Base-by-base conservation (phyloP, 2,113 vertebrate species). In the Pavo muticus region DNA sequence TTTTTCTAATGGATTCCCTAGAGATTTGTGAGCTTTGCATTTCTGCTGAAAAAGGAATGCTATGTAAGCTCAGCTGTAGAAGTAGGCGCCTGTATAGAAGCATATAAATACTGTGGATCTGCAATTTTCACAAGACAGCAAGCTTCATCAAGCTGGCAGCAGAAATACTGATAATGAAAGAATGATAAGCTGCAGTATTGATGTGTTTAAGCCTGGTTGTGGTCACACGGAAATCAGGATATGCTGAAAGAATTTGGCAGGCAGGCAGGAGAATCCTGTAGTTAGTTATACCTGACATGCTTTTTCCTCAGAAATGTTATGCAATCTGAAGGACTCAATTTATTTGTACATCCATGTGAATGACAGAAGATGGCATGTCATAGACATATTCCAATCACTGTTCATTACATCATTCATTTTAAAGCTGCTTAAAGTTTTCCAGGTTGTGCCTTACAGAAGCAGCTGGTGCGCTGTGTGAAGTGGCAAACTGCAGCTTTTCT, bases 211-310 rank as follows among this genome's bases (percentile, higher is more conserved):
- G 84, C 47, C 88, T 73, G n/a, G 54, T 10, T 88, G 70, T 47
- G 86, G 95, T 96, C 95, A 96, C 92, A 95, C 96, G 97, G 97
- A 97, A 97, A 96, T 92, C 93, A 95, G 95, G 97, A 96, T 91
- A 94, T 52, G 84, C 65, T 88, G 74, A 88, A 97, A 93, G 96
- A 97, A 95, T 96, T 84, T 95, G 95, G 92, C 95, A 94, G 76
- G 35, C 35, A 35, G 35, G 89, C 89, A 80, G 2, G 86, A 86
- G 87, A 91, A 94, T 90, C 87, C 89, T 91, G 91, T 65, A 91
- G 93, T 94, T 95, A 94, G 80, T 97, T 97, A 97, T 93, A 97
- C 91, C 93, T 95, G 95, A 88, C 91, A 23, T 80, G 90, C 76
- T 91, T 93, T 87, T 82, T 93, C 93, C 89, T 92, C 90, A 91